Percentiles rank a stretch among this genome's conserved stretches.
Evolutionary conservation across 2,113 vertebrate genomes (phyloP).

Genomic region (Neolamprologus brichardi): DNA sequence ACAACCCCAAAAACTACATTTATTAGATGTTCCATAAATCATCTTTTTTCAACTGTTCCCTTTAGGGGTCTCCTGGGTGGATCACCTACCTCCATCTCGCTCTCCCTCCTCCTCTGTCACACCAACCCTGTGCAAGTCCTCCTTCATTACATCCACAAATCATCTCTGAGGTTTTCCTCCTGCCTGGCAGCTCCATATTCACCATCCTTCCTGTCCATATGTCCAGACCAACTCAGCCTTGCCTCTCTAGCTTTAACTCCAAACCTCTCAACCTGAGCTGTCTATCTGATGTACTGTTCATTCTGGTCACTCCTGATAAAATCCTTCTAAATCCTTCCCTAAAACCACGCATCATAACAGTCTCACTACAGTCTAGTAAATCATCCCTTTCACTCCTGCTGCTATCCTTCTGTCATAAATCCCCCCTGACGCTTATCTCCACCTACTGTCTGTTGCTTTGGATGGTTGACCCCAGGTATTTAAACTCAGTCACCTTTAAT

Average conservation of each 20-base stretch:
- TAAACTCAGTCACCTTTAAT: background rate
- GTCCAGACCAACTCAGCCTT: background rate
- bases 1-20: background rate
- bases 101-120: background rate
- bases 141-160: background rate
- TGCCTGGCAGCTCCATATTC: background rate
- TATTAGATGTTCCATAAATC: background rate
- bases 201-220: background rate
- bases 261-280: background rate
- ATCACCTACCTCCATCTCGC: background rate
- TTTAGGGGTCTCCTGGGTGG: rapidly evolving
- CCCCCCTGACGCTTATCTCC: background rate
- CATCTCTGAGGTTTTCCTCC: background rate
- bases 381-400: background rate
- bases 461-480: background rate
- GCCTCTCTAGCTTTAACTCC: background rate
- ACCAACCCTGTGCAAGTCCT: background rate
- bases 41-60: background rate
- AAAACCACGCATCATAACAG: background rate
- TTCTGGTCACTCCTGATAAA: background rate
- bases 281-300: background rate
- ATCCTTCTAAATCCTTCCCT: background rate
- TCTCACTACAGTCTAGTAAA: background rate
- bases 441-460: background rate
- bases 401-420: background rate